phyloP scores from a whole-genome alignment of 2,888 invertebrate genomes.

The Barypeithes pellucidus region DNA sequence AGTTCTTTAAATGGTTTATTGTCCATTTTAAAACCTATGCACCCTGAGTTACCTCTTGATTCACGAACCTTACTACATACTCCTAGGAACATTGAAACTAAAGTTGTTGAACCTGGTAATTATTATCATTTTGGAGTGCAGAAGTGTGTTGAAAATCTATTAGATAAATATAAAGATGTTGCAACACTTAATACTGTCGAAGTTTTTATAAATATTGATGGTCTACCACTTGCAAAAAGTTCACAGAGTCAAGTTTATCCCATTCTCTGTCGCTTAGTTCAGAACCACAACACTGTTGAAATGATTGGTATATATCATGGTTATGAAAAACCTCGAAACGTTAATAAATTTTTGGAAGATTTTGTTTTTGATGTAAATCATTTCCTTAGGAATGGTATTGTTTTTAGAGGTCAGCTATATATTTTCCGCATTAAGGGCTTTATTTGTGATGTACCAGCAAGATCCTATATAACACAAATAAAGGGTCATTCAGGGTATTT shows the following conservation, averaged over 20 bases:
- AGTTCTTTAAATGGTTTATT: too few species aligned
- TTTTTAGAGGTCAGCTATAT: background rate
- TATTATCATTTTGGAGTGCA: conserved; percentile 26
- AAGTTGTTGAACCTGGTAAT: conserved; percentile 18
- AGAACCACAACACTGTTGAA: conserved; percentile 51
- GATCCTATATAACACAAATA: conserved; percentile 29
- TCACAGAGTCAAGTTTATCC: conserved; percentile 54
- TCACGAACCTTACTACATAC: too few species aligned
- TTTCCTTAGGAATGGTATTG: conserved; percentile 13
- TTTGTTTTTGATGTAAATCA: conserved; percentile 23
- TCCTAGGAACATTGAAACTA: background rate
- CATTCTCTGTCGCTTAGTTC: conserved; percentile 53
- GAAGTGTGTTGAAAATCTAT: conserved; percentile 7
- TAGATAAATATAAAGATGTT: background rate
- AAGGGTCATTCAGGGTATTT: conserved; percentile 45
- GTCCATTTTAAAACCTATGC: too few species aligned
- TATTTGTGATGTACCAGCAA: conserved; percentile 44
- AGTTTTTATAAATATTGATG: conserved; percentile 44
- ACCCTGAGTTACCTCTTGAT: too few species aligned
- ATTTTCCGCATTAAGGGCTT: conserved; percentile 17
- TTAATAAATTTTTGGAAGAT: conserved; percentile 29
- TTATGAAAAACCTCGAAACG: conserved; percentile 53
- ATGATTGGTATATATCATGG: conserved; percentile 55
- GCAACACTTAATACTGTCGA: conserved; percentile 24
- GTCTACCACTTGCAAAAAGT: conserved; percentile 51